Evolutionary conservation across 2,888 invertebrate species (phyloP).

Genomic region (Tetragonula carbonaria): DNA sequence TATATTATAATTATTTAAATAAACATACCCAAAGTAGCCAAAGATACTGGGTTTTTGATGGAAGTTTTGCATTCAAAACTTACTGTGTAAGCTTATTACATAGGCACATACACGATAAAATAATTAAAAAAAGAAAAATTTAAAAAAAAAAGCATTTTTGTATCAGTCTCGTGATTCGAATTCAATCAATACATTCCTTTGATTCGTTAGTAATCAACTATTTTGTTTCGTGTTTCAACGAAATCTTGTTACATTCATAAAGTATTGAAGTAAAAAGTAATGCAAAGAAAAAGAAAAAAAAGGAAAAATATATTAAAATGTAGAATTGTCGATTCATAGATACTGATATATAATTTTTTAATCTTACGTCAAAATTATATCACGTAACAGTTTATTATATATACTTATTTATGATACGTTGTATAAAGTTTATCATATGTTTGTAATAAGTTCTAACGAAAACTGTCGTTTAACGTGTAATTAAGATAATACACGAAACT

Average conservation of each 20-base stretch:
- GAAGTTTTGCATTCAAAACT: slow-evolving; percentile 63
- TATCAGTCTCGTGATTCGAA: slow-evolving; percentile 23
- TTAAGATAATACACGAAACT: slow-evolving; percentile 41
- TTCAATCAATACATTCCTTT: slow-evolving; percentile 57
- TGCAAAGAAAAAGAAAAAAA: not conserved
- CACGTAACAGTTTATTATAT: slow-evolving; percentile 1
- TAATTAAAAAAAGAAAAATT: slow-evolving; percentile 25
- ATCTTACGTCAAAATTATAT: slow-evolving; percentile 18
- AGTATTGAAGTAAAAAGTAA: slow-evolving; percentile 3
- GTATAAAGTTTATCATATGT: slow-evolving; percentile 40
- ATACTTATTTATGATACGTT: slow-evolving; percentile 36
- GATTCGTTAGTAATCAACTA: slow-evolving; percentile 9
- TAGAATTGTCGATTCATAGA: not conserved
- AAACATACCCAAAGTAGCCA: slow-evolving; percentile 76
- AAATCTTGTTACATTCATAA: slow-evolving; percentile 8
- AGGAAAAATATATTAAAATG: slow-evolving; percentile 13
- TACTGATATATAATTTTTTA: slow-evolving; percentile 28
- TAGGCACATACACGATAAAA: slow-evolving; percentile 31
- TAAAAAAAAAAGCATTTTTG: slow-evolving; percentile 4
- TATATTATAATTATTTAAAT: slow-evolving; percentile 77
- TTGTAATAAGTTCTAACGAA: slow-evolving; percentile 39
- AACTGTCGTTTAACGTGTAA: slow-evolving; percentile 34
- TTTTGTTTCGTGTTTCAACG: slow-evolving; percentile 24
- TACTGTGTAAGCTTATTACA: slow-evolving; percentile 49
- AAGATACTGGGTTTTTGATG: slow-evolving; percentile 75